A percentile compares a stretch with the other conserved stretches of the same genome.
Conservation (phyloP, 1,140 invertebrate genomes). For the Apis mellifera region Amel_HAv3.1 CM009935.2:3801001-3801500, state of each 20-base stretch:
- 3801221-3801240: constrained; percentile 38
- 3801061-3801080: no score
- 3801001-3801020: no score
- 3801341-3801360: constrained; percentile 65
- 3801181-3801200: constrained; percentile 57
- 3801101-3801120: constrained; percentile 7
- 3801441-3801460: constrained; percentile 56
- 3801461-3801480: constrained; percentile 71
- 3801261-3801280: constrained; percentile 7
- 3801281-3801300: constrained; percentile 45
- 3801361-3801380: constrained; percentile 61
- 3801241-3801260: constrained; percentile 42
- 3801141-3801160: constrained; percentile 33
- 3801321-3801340: constrained; percentile 73
- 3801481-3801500: constrained; percentile 78
- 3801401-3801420: constrained; percentile 53
- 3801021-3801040: no score
- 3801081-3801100: neutral
- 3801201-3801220: constrained; percentile 67
- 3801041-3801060: no score
- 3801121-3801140: constrained; percentile 25
- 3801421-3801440: constrained; percentile 67
- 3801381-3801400: constrained; percentile 31
- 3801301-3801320: constrained; percentile 71
- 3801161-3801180: constrained; percentile 21